Percentiles rank a stretch among this genome's conserved stretches.
Evolutionary conservation across 1,140 invertebrate genomes (phyloP).

Genomic region (Psix sp.): DNA sequence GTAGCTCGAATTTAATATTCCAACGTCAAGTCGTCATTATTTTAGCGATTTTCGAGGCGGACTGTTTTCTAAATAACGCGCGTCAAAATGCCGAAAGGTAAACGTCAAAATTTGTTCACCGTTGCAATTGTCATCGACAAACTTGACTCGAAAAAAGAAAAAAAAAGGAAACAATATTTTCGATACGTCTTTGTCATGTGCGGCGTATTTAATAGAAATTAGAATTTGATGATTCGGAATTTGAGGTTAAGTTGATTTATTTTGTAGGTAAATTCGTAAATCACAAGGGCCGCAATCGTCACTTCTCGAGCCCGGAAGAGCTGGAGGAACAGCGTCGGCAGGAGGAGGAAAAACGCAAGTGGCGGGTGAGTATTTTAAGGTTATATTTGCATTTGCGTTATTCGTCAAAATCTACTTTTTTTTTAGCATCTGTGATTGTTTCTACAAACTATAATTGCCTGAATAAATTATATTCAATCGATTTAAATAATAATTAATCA

Average conservation of each 20-base stretch:
- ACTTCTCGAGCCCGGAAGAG: conserved; percentile 96
- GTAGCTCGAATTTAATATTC: no score
- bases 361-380: conserved; percentile 80
- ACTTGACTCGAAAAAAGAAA: no score
- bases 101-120: background rate
- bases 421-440: background rate
- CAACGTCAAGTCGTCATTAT: no score
- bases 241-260: conserved; percentile 57
- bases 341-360: conserved; percentile 83
- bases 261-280: conserved; percentile 88
- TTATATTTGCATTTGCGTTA: conserved; percentile 61
- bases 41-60: no score
- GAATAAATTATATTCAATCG: no score
- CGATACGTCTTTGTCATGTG: background rate
- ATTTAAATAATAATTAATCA: no score
- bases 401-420: no score
- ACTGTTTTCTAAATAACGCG: background rate
- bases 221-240: conserved; percentile 4
- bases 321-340: conserved; percentile 90
- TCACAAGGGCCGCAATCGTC: conserved; percentile 93
- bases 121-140: background rate
- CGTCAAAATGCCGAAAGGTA: conserved; percentile 11
- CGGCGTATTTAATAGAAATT: background rate
- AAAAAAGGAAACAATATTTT: background rate
- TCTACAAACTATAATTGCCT: background rate